A percentile compares a stretch with the other conserved stretches of the same genome.
Evolutionary conservation across 2,888 invertebrate species (phyloP).

Genomic region (Slavum lentiscoides): DNA sequence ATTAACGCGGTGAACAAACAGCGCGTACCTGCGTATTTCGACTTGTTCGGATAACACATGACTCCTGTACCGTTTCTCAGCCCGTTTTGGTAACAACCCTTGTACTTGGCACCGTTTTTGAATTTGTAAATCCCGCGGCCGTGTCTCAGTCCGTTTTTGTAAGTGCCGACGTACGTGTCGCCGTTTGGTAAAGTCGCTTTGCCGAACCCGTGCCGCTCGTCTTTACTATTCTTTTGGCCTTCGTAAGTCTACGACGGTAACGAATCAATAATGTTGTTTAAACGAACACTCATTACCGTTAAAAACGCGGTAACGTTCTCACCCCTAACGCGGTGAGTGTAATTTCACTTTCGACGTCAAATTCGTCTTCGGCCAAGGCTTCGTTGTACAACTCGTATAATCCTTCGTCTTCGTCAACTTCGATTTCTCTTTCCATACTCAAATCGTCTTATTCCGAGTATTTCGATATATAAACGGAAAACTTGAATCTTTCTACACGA

Average conservation of each 20-base stretch:
- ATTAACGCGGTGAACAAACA: too few species aligned
- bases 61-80: constrained; percentile 23
- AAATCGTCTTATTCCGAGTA: background rate
- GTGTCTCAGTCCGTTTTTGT: constrained; percentile 14
- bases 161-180: constrained; percentile 4
- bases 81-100: constrained; percentile 5
- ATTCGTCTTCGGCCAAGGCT: background rate
- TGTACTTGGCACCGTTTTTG: constrained; percentile 1
- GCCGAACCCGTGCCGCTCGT: constrained; percentile 38
- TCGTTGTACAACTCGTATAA: background rate
- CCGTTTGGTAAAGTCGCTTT: constrained; percentile 35
- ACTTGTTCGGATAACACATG: constrained; percentile 1
- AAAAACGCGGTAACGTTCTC: background rate
- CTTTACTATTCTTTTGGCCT: constrained; percentile 15
- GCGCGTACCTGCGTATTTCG: constrained; percentile 28
- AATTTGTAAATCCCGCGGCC: constrained; percentile 25
- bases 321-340: background rate
- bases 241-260: constrained; percentile 15
- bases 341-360: background rate
- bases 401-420: background rate
- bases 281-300: background rate
- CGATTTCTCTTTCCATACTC: background rate
- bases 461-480: background rate
- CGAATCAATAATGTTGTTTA: background rate
- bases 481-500: background rate